These are phyloP conservation scores for Sylvilagus bachmani DNA, from an alignment of 2,113 vertebrate species.

Conservation along the genomic window DNA sequence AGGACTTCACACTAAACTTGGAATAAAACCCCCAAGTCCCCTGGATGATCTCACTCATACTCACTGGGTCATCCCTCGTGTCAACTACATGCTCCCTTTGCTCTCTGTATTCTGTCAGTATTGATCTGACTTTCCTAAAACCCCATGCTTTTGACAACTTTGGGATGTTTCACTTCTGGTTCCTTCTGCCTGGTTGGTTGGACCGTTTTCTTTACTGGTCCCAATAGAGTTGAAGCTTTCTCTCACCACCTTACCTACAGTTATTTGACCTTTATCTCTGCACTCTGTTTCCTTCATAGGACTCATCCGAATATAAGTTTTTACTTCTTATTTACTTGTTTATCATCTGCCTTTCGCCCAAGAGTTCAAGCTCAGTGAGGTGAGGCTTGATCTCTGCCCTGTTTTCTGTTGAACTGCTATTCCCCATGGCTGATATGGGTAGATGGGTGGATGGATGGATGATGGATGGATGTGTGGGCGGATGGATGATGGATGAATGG, in stretches of 20 bases:
- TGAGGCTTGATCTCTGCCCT: neutral
- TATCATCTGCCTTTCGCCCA: neutral
- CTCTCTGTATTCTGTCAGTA: neutral
- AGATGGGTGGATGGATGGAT: neutral
- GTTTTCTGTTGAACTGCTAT: neutral
- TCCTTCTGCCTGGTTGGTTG: neutral
- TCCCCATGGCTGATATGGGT: neutral
- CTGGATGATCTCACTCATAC: neutral
- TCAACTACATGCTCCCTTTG: accelerated
- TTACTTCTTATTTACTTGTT: neutral
- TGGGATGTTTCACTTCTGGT: no score
- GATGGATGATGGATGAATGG: neutral
- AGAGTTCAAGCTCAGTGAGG: neutral
- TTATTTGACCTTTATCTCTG: neutral
- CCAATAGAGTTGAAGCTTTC: neutral
- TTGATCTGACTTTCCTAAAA: neutral
- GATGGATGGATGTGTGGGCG: neutral
- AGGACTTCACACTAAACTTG: neutral
- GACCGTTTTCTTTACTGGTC: neutral
- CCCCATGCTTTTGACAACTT: neutral
- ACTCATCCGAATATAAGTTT: neutral
- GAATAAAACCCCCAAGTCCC: neutral
- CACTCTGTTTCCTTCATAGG: neutral
- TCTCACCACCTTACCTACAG: neutral
- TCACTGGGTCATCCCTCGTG: accelerated